phyloP scores from a whole-genome alignment of 2,113 vertebrate genomes.

The Zosterops pallidus region DNA sequence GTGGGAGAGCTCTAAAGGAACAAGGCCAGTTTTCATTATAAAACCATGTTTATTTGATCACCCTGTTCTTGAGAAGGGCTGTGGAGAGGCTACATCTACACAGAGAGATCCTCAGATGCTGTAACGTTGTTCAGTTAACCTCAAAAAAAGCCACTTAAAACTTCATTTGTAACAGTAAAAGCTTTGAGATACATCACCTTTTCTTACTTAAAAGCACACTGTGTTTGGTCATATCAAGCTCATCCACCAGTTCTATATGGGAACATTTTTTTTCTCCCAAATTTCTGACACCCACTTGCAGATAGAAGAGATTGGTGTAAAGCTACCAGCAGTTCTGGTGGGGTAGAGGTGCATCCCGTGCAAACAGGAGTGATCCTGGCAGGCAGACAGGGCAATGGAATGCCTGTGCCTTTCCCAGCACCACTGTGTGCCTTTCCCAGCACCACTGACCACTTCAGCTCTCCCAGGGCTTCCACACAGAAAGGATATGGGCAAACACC shows the following conservation, averaged over 20 bases:
- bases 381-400: neutral
- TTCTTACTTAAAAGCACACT: neutral
- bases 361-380: neutral
- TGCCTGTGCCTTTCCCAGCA: accelerated
- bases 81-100: neutral
- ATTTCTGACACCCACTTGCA: neutral
- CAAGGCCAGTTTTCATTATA: neutral
- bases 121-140: neutral
- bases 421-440: accelerated
- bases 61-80: neutral
- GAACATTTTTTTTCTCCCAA: neutral
- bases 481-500: neutral
- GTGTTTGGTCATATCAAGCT: neutral
- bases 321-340: neutral
- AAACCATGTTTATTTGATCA: neutral
- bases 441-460: accelerated
- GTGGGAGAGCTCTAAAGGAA: neutral
- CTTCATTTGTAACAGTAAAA: neutral
- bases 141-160: neutral
- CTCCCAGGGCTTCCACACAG: neutral
- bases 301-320: neutral
- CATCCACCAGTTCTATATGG: neutral
- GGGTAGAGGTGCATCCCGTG: neutral
- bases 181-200: neutral
- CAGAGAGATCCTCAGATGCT: neutral